Conservation (phyloP, 35 echinoderm and acorn worm genomes). For the Amphiura filiformis region DNA sequence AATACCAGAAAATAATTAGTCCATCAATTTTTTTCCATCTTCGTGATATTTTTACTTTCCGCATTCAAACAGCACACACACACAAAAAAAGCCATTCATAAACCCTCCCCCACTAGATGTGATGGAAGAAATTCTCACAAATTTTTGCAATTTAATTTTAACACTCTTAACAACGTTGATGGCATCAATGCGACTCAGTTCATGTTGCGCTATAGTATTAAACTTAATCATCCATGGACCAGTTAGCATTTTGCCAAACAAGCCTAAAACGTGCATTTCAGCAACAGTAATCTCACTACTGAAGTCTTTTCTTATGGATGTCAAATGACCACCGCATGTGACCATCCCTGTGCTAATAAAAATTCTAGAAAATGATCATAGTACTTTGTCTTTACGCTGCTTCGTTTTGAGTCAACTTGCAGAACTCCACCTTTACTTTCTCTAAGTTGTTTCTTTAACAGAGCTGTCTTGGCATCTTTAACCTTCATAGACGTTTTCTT, state of each 20-base stretch:
- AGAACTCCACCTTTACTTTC: neutral
- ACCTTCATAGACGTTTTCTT: neutral
- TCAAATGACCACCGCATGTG: neutral
- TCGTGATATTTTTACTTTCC: too few species aligned
- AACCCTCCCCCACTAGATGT: too few species aligned
- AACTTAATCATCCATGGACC: neutral
- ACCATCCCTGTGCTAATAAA: neutral
- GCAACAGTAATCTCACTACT: neutral
- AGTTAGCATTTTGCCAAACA: slow-evolving; percentile 1
- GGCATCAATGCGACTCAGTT: neutral
- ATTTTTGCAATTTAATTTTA: neutral
- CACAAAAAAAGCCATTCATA: too few species aligned
- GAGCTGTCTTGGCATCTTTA: neutral
- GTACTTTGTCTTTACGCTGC: neutral
- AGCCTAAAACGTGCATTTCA: slow-evolving; percentile 1
- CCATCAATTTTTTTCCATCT: too few species aligned
- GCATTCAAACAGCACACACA: too few species aligned
- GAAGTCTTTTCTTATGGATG: neutral
- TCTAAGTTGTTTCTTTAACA: neutral
- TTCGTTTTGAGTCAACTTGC: neutral
- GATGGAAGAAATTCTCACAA: too few species aligned
- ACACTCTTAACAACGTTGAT: neutral
- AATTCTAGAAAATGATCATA: neutral
- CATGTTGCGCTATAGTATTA: too few species aligned
- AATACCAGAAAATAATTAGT: too few species aligned